A percentile compares a stretch with the other conserved stretches of the same genome.
Conservation (phyloP, 2,113 vertebrate species). For the Brienomyrus longianalis region DNA sequence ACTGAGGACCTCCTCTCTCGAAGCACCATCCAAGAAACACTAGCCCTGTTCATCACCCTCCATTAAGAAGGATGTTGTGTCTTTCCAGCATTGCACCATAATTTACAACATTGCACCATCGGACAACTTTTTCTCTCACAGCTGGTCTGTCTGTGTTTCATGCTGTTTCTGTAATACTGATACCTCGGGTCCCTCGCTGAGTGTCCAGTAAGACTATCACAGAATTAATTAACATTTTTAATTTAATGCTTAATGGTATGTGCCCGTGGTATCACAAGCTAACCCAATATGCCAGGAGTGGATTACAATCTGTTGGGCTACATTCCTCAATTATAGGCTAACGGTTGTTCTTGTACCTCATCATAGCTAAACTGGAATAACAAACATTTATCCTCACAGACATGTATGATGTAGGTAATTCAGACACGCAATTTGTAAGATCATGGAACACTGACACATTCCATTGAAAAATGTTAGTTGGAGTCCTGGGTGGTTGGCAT, state of each 20-base stretch:
- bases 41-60: not conserved
- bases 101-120: not conserved
- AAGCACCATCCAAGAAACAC: not conserved
- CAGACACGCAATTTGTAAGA: not conserved
- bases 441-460: not conserved
- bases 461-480: not conserved
- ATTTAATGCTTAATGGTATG: not conserved
- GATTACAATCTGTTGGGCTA: not conserved
- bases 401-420: not conserved
- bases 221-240: conserved; percentile 3
- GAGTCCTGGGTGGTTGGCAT: not conserved
- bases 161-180: not conserved
- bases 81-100: not conserved
- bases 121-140: not conserved
- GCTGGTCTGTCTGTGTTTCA: not conserved
- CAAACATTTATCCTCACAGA: not conserved
- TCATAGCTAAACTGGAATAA: not conserved
- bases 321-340: not conserved
- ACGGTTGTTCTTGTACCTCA: not conserved
- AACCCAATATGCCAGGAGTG: not conserved
- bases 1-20: not conserved
- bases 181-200: not conserved
- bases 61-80: not conserved
- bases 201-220: not conserved
- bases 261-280: not conserved